phyloP scores from a whole-genome alignment of 1,140 invertebrate species.

The Scylla paramamosain region DNA sequence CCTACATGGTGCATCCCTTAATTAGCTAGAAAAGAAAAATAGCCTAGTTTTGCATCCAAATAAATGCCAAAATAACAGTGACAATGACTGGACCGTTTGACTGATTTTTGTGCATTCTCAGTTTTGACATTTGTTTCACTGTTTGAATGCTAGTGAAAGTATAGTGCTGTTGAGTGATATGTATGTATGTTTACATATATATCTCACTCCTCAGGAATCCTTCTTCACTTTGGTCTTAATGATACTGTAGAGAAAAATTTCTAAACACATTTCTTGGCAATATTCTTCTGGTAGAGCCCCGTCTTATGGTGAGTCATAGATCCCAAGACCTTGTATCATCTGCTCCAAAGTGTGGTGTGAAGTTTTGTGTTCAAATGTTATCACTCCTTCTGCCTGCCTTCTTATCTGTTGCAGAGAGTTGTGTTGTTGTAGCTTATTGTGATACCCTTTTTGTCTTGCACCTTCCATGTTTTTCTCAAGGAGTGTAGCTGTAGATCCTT shows the following conservation, averaged over 20 bases:
- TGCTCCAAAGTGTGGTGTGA: not conserved
- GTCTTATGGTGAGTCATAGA: not conserved
- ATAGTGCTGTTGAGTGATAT: not conserved
- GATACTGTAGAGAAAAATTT: not conserved
- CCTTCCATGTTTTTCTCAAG: not conserved
- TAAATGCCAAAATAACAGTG: not conserved
- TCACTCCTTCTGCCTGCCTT: constrained; percentile 69
- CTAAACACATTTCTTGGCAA: not conserved
- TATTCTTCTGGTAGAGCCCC: not conserved
- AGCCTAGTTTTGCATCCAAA: not conserved
- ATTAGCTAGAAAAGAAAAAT: not conserved
- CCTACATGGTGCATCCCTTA: not conserved
- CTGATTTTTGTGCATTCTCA: not conserved
- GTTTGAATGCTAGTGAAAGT: not conserved
- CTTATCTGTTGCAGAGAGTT: constrained; percentile 38
- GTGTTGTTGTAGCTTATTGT: constrained; percentile 32
- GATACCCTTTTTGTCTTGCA: not conserved
- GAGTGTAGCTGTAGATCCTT: constrained; percentile 55
- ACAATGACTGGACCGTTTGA: not conserved
- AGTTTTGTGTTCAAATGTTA: constrained; percentile 55
- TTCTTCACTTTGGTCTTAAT: not conserved
- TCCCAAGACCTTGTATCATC: not conserved
- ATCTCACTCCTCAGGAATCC: not conserved
- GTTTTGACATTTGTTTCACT: not conserved
- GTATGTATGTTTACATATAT: not conserved